Conservation (phyloP, 2,113 vertebrate species). For the Cichladusa arquata region DNA sequence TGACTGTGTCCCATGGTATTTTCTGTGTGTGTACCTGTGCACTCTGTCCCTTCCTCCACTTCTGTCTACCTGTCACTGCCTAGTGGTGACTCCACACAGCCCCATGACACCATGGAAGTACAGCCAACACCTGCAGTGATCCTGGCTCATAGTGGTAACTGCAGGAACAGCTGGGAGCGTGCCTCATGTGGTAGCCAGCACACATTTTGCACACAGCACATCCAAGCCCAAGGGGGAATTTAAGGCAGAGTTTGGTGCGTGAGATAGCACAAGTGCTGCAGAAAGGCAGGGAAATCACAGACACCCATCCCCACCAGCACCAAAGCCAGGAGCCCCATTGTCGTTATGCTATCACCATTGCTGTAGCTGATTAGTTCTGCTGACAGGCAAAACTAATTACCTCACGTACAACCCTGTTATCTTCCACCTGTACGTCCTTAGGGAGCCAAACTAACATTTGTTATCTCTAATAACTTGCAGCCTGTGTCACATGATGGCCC, state of each 20-base stretch:
- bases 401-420: background rate
- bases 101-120: too few species aligned
- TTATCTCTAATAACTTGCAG: background rate
- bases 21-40: fast-evolving
- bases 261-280: background rate
- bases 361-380: background rate
- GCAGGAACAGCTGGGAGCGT: background rate
- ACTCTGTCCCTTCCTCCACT: background rate
- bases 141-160: background rate
- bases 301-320: fast-evolving
- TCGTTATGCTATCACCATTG: background rate
- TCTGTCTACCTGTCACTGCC: background rate
- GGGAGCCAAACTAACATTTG: background rate
- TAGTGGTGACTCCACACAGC: background rate
- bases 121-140: background rate
- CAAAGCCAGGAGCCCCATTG: background rate
- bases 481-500: background rate
- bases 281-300: background rate
- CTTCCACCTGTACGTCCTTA: background rate
- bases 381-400: conserved; percentile 17
- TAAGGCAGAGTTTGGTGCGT: fast-evolving
- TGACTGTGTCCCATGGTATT: too few species aligned
- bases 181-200: background rate
- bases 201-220: background rate
- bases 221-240: background rate